Evolutionary conservation across 2,797 vertebrate genomes (phyloP).

Genomic region (Apogon hyalosoma): DNA sequence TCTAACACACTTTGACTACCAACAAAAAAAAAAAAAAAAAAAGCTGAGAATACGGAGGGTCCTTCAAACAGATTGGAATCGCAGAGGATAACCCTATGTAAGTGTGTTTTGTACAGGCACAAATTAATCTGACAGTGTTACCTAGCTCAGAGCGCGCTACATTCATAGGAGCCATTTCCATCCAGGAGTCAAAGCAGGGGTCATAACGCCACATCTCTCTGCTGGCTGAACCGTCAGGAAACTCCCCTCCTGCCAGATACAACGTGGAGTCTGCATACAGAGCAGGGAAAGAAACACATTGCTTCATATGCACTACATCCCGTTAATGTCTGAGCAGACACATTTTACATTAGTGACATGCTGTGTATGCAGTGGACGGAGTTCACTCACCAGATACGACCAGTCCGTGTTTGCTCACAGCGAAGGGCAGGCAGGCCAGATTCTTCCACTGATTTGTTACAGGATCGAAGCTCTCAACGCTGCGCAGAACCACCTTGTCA

Average conservation of each 20-base stretch:
- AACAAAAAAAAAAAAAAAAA: too few relatives aligned
- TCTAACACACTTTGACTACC: too few relatives aligned
- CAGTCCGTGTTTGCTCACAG: constrained; percentile 88
- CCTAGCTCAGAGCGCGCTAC: constrained; percentile 86
- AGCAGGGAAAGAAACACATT: background rate
- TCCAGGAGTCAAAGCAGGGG: constrained; percentile 86
- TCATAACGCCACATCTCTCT: constrained; percentile 89
- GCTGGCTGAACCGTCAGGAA: constrained; percentile 87
- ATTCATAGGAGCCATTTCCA: constrained; percentile 88
- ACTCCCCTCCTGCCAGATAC: constrained; percentile 87
- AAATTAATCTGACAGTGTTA: constrained; percentile 35
- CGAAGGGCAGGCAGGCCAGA: constrained; percentile 86
- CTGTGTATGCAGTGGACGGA: background rate
- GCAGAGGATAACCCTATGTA: too few relatives aligned
- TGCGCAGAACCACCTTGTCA: constrained; percentile 88
- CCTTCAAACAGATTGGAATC: too few relatives aligned
- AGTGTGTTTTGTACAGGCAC: too few relatives aligned
- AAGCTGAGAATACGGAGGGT: too few relatives aligned
- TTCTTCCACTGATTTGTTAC: constrained; percentile 85
- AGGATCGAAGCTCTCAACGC: constrained; percentile 87
- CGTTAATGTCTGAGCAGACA: background rate
- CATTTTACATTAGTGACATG: background rate
- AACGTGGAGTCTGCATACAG: constrained; percentile 79
- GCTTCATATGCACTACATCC: background rate
- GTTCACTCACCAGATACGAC: constrained; percentile 84